Percentiles rank a stretch among this genome's conserved stretches.
These are phyloP conservation scores for Channa striata DNA, from an alignment of 2,797 vertebrate genomes.

Conservation along the genomic window DNA sequence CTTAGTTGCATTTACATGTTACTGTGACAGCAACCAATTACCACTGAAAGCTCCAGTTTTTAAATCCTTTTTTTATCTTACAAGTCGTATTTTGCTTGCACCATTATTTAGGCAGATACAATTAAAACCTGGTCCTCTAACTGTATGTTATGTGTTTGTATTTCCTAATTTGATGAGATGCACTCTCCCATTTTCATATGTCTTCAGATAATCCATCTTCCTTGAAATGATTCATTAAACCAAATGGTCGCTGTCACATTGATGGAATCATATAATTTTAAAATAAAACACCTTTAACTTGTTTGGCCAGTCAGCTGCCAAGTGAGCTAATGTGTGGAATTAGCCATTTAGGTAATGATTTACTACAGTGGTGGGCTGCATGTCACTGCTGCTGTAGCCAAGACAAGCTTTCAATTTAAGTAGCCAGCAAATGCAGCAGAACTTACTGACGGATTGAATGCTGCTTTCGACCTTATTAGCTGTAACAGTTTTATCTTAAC, in stretches of 20 bases:
- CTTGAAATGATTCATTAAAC: constrained; percentile 52
- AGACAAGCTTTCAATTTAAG: constrained; percentile 66
- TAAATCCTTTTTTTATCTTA: not conserved
- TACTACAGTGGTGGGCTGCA: constrained; percentile 43
- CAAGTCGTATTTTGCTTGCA: not conserved
- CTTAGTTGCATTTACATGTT: not conserved
- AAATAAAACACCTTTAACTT: constrained; percentile 73
- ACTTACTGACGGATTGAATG: constrained; percentile 58
- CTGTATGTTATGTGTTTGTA: constrained; percentile 35
- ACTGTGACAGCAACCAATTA: not conserved
- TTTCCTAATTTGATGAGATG: constrained; percentile 49
- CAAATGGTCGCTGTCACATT: constrained; percentile 53
- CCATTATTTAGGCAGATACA: constrained; percentile 28
- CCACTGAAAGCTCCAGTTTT: too few species aligned
- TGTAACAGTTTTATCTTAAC: constrained; percentile 48
- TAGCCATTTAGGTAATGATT: constrained; percentile 68
- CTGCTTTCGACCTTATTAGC: constrained; percentile 55
- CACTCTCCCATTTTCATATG: constrained; percentile 39
- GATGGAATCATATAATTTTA: constrained; percentile 69
- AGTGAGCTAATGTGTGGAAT: constrained; percentile 62
- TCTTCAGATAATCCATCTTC: constrained; percentile 51
- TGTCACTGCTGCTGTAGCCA: constrained; percentile 50
- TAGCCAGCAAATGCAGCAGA: constrained; percentile 47
- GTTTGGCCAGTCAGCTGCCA: constrained; percentile 48
- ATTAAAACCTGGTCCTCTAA: constrained; percentile 24